Conservation (phyloP, 2,113 vertebrate species). For the Struthidea cinerea region DNA sequence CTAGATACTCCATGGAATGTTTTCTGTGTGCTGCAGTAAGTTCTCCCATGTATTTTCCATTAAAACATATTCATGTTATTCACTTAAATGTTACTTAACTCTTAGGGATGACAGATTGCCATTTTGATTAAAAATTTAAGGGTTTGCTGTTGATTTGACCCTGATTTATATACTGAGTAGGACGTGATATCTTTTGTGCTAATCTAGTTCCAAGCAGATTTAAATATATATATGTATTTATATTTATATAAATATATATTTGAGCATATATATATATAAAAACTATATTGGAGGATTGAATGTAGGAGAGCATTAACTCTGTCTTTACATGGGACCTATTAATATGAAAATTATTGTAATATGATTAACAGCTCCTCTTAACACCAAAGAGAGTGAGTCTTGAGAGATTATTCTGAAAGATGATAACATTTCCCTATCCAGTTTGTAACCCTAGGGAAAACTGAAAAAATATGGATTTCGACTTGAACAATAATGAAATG, state of each 20-base stretch:
- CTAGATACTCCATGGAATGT: background rate
- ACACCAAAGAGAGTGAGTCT: slow-evolving; percentile 14
- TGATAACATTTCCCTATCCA: slow-evolving; percentile 25
- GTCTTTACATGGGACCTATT: slow-evolving; percentile 8
- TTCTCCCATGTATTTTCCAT: background rate
- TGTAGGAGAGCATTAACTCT: background rate
- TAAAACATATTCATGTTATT: background rate
- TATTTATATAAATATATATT: background rate
- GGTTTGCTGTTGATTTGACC: slow-evolving; percentile 24
- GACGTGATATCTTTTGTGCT: slow-evolving; percentile 22
- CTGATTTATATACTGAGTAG: slow-evolving; percentile 27
- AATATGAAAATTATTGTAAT: slow-evolving; percentile 57
- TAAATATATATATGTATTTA: background rate
- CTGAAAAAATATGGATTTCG: slow-evolving; percentile 47
- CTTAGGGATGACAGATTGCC: slow-evolving; percentile 15
- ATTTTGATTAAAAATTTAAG: slow-evolving; percentile 52
- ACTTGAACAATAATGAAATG: slow-evolving; percentile 64
- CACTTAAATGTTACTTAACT: background rate
- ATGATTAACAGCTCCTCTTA: slow-evolving; percentile 22
- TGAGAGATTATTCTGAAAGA: slow-evolving; percentile 43
- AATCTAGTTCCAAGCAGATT: slow-evolving; percentile 14
- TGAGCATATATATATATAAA: background rate
- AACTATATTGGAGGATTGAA: background rate
- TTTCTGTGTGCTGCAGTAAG: background rate
- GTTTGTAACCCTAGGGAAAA: slow-evolving; percentile 49